Evolutionary conservation across 2,888 invertebrate species (phyloP), one percentile per base, ranked within the genome.

Genomic region (Melinaea menophilus): DNA sequence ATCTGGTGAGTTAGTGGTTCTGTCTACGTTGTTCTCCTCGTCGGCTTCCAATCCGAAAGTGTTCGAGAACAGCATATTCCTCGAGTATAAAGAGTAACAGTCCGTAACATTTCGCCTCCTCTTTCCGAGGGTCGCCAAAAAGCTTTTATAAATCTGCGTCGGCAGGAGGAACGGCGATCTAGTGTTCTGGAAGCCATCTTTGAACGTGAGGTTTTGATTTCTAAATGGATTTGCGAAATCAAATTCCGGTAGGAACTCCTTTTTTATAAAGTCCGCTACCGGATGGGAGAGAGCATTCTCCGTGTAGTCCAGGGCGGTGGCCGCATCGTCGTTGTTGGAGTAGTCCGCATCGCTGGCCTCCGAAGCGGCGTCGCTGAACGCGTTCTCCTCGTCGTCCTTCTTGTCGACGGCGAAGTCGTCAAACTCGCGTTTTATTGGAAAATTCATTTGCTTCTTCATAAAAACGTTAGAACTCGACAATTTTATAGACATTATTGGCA

Each of bases 61-160:
- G 67, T 86, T 90, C 0, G 89, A 80, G 72, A 93, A 93, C 61
- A 93, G 79, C 86, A 93, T 91, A 78, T 93, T 93, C 67, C 92
- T 86, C 9, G 86, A 85, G 75, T 91, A 91, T 46, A 91, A 68
- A 0, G 90, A 86, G 64, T 90, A 91, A 67, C 90, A 90, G 55
- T 91, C 91, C 1, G 88, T 81, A 35, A 90, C 78, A 74, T 88
- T 88, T 34, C 90, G 73, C 65, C 90, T 83, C 63, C 91, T 85
- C 70, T 91, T 91, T 0, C 88, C 88, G 67, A 91, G 83, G 78
- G 92, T 95, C 11, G 95, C 95, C 76, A 96, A 85, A 68, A 96
- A 92, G 75, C 94, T 95, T 84, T 95, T 95, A 79, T 96, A 95
- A 73, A 96, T 90, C 77, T 96, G 95, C 62, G 95, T 94, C 9